A percentile compares a stretch with the other conserved stretches of the same genome.
Evolutionary conservation across 2,797 vertebrate species (phyloP).

Genomic region (Galagoides demidoff): DNA sequence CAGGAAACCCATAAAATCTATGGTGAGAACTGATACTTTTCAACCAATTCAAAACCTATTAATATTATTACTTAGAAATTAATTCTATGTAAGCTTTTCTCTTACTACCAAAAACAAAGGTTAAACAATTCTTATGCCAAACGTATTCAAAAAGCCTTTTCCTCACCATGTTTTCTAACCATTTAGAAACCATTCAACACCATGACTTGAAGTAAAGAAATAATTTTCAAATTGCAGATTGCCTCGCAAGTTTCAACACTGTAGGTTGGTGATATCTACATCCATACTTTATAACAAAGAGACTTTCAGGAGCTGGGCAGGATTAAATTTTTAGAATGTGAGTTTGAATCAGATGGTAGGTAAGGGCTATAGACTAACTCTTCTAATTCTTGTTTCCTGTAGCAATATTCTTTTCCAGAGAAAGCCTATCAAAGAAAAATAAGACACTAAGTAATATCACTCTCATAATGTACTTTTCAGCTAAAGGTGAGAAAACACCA

Average conservation of each 20-base stretch:
- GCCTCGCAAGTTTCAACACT: conserved; percentile 67
- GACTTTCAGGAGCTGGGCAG: background rate
- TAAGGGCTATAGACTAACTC: conserved; percentile 13
- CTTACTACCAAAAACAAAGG: conserved; percentile 1
- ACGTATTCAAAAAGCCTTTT: conserved; percentile 7
- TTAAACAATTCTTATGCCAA: conserved; percentile 28
- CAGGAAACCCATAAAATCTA: conserved; percentile 84
- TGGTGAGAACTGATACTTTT: conserved; percentile 85
- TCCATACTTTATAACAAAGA: conserved; percentile 25
- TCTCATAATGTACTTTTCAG: background rate
- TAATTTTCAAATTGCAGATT: conserved; percentile 52
- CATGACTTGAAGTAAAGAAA: conserved; percentile 31
- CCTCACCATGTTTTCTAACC: background rate
- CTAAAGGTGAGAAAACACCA: background rate
- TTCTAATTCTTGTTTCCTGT: conserved; percentile 36
- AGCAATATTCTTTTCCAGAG: conserved; percentile 17
- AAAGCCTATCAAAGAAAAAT: conserved; percentile 12
- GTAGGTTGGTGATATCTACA: background rate
- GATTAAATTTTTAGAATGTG: conserved; percentile 40
- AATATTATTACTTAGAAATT: background rate
- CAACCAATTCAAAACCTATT: background rate
- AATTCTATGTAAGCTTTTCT: conserved; percentile 47
- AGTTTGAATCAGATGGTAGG: background rate
- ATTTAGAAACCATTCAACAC: conserved; percentile 50
- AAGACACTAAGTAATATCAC: background rate